Conservation (phyloP, 2,113 vertebrate species). For the Podocnemis expansa region DNA sequence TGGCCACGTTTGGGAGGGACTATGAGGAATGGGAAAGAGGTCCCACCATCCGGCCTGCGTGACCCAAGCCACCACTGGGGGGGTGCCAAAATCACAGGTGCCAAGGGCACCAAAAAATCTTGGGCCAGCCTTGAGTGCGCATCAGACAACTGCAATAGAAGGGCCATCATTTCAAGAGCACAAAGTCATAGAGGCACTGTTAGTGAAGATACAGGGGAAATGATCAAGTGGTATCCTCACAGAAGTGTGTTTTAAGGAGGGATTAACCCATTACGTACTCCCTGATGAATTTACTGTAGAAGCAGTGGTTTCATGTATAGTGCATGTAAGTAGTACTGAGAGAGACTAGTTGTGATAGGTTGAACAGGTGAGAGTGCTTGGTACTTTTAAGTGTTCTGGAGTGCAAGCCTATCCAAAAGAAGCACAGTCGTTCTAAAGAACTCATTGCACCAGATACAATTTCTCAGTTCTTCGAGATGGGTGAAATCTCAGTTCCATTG, state of each 20-base stretch:
- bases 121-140: no score
- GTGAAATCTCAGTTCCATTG: background rate
- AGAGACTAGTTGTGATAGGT: background rate
- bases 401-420: background rate
- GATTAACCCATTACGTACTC: accelerated
- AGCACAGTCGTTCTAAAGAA: background rate
- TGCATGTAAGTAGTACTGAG: background rate
- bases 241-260: accelerated
- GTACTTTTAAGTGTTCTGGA: background rate
- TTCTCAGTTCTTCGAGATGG: background rate
- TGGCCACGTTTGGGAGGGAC: no score
- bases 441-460: background rate
- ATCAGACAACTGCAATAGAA: background rate
- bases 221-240: background rate
- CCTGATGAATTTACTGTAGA: background rate
- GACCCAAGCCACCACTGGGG: no score
- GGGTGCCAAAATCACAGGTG: no score
- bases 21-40: no score
- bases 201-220: accelerated
- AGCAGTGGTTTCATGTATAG: background rate
- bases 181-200: background rate
- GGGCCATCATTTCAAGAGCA: accelerated
- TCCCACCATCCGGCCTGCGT: no score
- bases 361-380: background rate
- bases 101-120: no score